phyloP scores from a whole-genome alignment of 2,113 vertebrate species.

The Pterocles burchelli region DNA sequence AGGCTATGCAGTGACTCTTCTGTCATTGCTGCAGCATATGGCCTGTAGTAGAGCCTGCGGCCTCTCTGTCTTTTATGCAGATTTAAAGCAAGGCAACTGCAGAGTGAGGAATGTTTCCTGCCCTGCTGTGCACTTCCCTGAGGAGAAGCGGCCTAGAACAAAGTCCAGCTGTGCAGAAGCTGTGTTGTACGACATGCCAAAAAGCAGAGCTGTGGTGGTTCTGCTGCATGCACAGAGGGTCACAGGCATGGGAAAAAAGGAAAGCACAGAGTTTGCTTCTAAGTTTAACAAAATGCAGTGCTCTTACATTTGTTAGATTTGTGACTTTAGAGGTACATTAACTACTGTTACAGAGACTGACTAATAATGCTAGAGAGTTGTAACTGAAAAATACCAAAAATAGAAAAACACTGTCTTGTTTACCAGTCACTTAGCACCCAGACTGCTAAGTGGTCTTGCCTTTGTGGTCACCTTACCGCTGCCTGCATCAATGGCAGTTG shows the following conservation, averaged over 20 bases:
- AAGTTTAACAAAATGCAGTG: background rate
- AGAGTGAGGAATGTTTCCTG: slow-evolving; percentile 7
- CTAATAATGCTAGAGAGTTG: background rate
- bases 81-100: background rate
- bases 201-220: background rate
- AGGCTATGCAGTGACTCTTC: background rate
- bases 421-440: background rate
- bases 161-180: slow-evolving; percentile 29
- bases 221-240: background rate
- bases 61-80: background rate
- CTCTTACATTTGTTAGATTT: background rate
- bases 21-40: slow-evolving; percentile 15
- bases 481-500: background rate
- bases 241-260: background rate
- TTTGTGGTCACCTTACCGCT: background rate
- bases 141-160: background rate
- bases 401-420: background rate
- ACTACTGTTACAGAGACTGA: background rate
- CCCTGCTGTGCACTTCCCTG: background rate
- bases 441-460: background rate
- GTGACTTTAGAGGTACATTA: background rate
- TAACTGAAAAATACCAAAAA: background rate
- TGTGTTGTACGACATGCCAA: background rate
- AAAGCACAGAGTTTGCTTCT: background rate
- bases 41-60: background rate